These are phyloP conservation scores for Cerceris rybyensis DNA, from an alignment of 2,888 invertebrate genomes.

Conservation along the genomic window DNA sequence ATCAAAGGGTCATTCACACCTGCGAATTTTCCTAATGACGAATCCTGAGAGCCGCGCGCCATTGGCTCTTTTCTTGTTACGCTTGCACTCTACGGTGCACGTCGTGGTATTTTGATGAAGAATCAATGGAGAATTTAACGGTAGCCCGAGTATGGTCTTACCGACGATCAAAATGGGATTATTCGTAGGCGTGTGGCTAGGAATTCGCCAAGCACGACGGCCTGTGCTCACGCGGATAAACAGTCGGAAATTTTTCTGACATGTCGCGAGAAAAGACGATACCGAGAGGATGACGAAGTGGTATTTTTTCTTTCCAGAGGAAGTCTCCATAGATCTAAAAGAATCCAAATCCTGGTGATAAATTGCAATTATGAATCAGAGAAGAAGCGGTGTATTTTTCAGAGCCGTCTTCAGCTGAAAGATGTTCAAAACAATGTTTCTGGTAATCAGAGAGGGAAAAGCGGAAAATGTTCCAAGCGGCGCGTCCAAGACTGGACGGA, in stretches of 20 bases:
- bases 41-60: not conserved
- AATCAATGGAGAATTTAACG: conserved; percentile 1
- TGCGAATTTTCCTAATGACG: conserved; percentile 51
- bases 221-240: not conserved
- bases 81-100: not conserved
- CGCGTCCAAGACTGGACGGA: conserved; percentile 37
- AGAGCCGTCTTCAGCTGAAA: not conserved
- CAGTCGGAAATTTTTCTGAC: not conserved
- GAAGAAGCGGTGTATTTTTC: not conserved
- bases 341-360: not conserved
- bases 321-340: not conserved
- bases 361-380: not conserved
- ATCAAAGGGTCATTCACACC: conserved; percentile 69
- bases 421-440: conserved; percentile 13
- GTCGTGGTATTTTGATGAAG: not conserved
- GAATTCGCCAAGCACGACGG: conserved; percentile 17
- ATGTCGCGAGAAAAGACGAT: not conserved
- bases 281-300: not conserved
- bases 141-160: conserved; percentile 43
- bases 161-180: conserved; percentile 52
- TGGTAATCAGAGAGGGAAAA: conserved; percentile 1
- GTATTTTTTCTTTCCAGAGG: not conserved
- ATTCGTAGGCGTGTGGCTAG: conserved; percentile 56
- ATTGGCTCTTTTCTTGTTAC: not conserved
- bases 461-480: conserved; percentile 20